Base-by-base conservation (phyloP, 2,113 vertebrate species). In the Petromus typicus region DNA sequence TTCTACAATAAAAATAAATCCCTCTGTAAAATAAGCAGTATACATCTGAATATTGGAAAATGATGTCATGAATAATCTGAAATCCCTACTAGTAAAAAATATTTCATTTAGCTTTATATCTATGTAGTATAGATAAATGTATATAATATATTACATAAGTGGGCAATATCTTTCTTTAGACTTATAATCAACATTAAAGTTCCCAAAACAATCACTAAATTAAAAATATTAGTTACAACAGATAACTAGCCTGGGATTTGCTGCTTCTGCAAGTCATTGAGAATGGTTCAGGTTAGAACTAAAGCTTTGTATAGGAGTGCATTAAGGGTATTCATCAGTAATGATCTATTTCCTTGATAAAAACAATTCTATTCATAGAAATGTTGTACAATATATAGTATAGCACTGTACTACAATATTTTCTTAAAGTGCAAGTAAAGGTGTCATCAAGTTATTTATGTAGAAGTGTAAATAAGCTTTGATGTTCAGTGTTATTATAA, bases 281-380 rank as follows among this genome's bases (percentile, higher is more conserved):
- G 4, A 86, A 17, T 90, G 56, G 56, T 45, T 91, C 30, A 71
- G 20, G n/a, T 94, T 97, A 94, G 27, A 95, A 80, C 54, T 66
- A 82, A 96, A 95, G 1, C 27, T 89, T 59, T 92, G 76, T 20
- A 71, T 75, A 73, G 40, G 37, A 91, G 59, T 78, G 64, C 10
- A 51, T 95, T 91, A 81, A 93, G 63, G 89, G 75, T 85, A 90
- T 71, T 95, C 11, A 83, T 17, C 57, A 88, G 54, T 95, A 75
- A 86, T 91, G 61, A 57, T 84, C 2, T 45, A 86, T 88, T 76
- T 90, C 37, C n/a, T 90, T 81, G 16, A 76, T 76, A 88, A 91
- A 23, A 91, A 23, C 61, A 90, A 8, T 81, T 95, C 69, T 91
- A 32, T 80, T 91, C 56, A 95, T 93, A 79, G 34, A 4, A 43